Base-by-base conservation (phyloP, 1,140 invertebrate genomes). In the Sarcophaga peregrina region DNA sequence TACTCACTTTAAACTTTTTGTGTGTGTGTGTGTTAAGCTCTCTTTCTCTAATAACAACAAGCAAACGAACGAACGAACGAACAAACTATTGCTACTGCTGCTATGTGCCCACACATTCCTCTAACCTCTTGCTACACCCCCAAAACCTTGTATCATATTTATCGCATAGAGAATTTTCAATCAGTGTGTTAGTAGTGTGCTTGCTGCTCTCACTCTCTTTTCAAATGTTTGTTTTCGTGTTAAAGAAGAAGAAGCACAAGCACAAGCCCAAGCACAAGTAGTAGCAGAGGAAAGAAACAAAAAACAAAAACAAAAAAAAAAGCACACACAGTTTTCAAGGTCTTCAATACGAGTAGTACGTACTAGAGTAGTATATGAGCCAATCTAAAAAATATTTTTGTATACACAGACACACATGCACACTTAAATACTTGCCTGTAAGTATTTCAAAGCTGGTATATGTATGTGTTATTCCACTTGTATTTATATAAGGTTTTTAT, bases 321-420 rank as follows among this genome's bases (percentile, higher is more conserved):
- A n/a, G n/a, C n/a, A n/a, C 15, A 58, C 15, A 58, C 50, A 58
- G 15, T 58, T 58, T 58, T 58, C 54, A 58, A 58, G 54, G 54
- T 58, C 54, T 58, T 58, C 25, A 37, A 37, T 37, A 37, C 25
- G 25, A 37, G 25, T 37, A 37, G 25, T 37, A 37, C 25, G 25
- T 37, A 37, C 25, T 37, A 37, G 25, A 37, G 25, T 37, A 1
- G 54, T n/a, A 58, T 58, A 58, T 58, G 54, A 58, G 54, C 54
- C 54, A 58, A 58, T 58, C 54, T 58, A 58, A 58, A 58, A 58
- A 58, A 58, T 58, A 58, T 58, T 15, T 58, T 15, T 58, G 15
- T n/a, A 37, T 37, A 37, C 25, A 37, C 25, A 37, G 25, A 1
- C 25, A 37, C 25, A 37, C 25, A 37, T 37, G 25, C 25, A 37